A percentile compares a stretch with the other conserved stretches of the same genome.
These are phyloP conservation scores for Leucoraja ocellata DNA, from an alignment of 2,797 vertebrate species.

Conservation along the genomic window DNA sequence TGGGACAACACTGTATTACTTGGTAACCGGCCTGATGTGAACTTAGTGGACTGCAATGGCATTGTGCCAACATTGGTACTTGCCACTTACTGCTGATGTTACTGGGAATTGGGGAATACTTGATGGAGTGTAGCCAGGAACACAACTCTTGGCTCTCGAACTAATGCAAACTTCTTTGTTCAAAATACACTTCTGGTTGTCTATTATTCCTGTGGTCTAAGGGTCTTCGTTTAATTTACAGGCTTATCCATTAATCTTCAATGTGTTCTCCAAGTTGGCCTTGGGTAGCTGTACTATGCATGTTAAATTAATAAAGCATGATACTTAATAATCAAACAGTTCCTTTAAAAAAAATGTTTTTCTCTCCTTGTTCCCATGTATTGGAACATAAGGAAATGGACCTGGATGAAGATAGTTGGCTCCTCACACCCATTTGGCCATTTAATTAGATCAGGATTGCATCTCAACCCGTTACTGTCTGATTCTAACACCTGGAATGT, in stretches of 20 bases:
- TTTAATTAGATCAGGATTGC: neutral
- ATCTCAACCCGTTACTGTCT: too few relatives aligned
- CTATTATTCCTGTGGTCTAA: too few relatives aligned
- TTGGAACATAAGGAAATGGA: neutral
- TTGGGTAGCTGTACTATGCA: too few relatives aligned
- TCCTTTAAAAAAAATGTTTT: too few relatives aligned
- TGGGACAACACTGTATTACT: neutral
- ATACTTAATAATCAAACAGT: neutral
- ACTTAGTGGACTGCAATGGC: neutral
- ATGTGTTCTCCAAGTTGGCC: neutral
- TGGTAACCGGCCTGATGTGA: neutral
- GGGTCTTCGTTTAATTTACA: neutral
- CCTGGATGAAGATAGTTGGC: too few relatives aligned
- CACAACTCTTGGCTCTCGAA: neutral
- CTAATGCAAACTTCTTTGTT: neutral
- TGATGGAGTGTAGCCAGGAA: neutral
- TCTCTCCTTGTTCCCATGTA: neutral
- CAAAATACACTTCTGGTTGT: neutral
- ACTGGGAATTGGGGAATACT: neutral
- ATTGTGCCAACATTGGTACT: neutral
- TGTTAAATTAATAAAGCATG: neutral
- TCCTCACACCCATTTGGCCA: neutral
- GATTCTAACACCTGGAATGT: neutral
- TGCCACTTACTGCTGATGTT: neutral
- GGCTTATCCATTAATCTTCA: neutral